These are phyloP conservation scores for Oreochromis tanganicae DNA, from an alignment of 2,113 vertebrate species.

Conservation along the genomic window DNA sequence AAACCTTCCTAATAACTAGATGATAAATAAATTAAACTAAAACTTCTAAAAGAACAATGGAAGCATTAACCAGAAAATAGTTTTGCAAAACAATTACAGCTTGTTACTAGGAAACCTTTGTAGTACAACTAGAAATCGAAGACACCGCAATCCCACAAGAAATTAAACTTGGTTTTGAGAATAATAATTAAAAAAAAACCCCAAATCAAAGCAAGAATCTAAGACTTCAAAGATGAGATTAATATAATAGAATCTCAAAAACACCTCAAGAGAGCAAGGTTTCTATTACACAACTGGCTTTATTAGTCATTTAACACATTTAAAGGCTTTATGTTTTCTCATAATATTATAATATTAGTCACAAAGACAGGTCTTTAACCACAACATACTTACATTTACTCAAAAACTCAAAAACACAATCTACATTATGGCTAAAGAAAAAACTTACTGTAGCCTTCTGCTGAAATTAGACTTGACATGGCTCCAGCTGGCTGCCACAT, in stretches of 20 bases:
- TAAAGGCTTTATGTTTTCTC: neutral
- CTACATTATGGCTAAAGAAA: neutral
- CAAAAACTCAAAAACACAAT: neutral
- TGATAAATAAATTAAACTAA: neutral
- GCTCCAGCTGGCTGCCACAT: slow-evolving; percentile 17
- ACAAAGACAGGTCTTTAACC: neutral
- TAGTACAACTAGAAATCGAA: neutral
- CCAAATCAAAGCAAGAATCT: neutral
- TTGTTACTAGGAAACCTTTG: neutral
- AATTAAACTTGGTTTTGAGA: neutral
- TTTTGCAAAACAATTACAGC: neutral
- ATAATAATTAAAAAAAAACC: accelerated
- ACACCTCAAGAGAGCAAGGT: neutral
- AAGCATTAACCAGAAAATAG: neutral
- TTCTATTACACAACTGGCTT: neutral
- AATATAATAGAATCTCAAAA: neutral
- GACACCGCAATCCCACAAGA: neutral
- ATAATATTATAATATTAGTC: neutral
- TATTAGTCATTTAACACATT: neutral
- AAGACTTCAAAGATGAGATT: neutral
- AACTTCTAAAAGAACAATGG: neutral
- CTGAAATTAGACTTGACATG: neutral
- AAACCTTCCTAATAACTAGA: neutral
- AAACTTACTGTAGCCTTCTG: neutral
- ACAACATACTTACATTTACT: neutral